Evolutionary conservation across 2,888 invertebrate species (phyloP).

Genomic region (Melanophora roralis): DNA sequence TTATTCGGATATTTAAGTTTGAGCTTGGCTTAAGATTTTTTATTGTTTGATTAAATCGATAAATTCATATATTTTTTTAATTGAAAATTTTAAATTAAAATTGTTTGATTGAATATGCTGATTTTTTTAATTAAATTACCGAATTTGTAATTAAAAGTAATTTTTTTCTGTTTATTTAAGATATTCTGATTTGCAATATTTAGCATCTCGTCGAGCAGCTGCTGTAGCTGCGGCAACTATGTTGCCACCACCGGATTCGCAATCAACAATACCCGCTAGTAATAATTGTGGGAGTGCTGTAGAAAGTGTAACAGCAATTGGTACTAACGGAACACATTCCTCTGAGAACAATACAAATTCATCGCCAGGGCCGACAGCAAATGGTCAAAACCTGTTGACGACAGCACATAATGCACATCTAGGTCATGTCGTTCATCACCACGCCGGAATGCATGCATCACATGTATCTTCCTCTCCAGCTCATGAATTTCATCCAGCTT

Average conservation of each 20-base stretch:
- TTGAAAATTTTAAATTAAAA: too few relatives aligned
- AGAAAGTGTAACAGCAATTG: background rate
- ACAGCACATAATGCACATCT: conserved; percentile 40
- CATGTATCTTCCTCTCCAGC: conserved; percentile 43
- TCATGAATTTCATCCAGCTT: conserved; percentile 81
- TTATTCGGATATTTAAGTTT: too few relatives aligned
- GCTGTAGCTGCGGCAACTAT: conserved; percentile 78
- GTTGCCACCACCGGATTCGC: conserved; percentile 70
- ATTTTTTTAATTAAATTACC: too few relatives aligned
- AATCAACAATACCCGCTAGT: conserved; percentile 63
- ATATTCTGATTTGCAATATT: conserved; percentile 76
- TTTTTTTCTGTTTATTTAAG: conserved; percentile 64
- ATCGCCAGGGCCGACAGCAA: background rate
- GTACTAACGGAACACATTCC: conserved; percentile 17
- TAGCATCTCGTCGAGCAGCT: conserved; percentile 77
- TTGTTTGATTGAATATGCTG: too few relatives aligned
- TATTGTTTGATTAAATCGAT: too few relatives aligned
- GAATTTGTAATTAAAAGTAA: too few relatives aligned
- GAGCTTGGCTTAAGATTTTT: too few relatives aligned
- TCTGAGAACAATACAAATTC: conserved; percentile 63
- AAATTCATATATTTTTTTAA: too few relatives aligned
- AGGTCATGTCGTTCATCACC: conserved; percentile 47
- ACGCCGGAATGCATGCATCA: conserved; percentile 49
- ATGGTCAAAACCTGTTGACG: conserved; percentile 24
- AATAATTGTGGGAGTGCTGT: background rate